Evolutionary conservation across 2,113 vertebrate species (phyloP).

Genomic region (Steatornis caripensis): DNA sequence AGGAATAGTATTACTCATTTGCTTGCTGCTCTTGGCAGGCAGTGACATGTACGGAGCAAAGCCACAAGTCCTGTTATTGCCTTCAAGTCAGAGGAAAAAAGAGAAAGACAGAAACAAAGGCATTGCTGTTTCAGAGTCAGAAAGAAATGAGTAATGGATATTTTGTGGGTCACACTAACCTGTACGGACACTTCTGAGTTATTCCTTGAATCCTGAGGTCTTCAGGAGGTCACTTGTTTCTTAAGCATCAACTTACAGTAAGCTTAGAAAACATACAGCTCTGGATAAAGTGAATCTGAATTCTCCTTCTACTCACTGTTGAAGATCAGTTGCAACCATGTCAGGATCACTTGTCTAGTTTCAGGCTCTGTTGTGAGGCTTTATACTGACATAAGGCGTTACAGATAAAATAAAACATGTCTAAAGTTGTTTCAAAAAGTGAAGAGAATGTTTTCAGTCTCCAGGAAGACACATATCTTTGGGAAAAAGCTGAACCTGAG

Average conservation of each 20-base stretch:
- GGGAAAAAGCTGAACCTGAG: background rate
- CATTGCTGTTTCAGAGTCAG: background rate
- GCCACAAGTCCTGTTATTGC: constrained; percentile 22
- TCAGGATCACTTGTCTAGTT: background rate
- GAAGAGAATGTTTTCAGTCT: background rate
- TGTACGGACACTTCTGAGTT: background rate
- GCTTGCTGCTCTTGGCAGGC: constrained; percentile 43
- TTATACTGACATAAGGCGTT: background rate
- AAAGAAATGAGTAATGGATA: constrained; percentile 19
- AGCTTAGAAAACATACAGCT: background rate
- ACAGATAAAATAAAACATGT: background rate
- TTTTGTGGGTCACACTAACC: constrained; percentile 1
- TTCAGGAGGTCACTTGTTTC: constrained; percentile 2
- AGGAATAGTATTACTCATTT: constrained; percentile 41
- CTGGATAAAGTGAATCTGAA: background rate
- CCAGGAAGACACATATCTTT: background rate
- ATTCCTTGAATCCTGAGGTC: constrained; percentile 5
- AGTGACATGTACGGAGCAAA: background rate
- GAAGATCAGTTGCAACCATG: background rate
- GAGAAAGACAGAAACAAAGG: constrained; percentile 2
- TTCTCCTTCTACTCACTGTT: background rate
- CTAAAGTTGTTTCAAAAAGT: background rate
- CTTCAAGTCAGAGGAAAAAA: background rate
- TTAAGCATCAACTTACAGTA: background rate
- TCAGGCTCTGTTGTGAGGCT: background rate